phyloP scores from a whole-genome alignment of 2,888 invertebrate species.

The Lomographa bimaculata region DNA sequence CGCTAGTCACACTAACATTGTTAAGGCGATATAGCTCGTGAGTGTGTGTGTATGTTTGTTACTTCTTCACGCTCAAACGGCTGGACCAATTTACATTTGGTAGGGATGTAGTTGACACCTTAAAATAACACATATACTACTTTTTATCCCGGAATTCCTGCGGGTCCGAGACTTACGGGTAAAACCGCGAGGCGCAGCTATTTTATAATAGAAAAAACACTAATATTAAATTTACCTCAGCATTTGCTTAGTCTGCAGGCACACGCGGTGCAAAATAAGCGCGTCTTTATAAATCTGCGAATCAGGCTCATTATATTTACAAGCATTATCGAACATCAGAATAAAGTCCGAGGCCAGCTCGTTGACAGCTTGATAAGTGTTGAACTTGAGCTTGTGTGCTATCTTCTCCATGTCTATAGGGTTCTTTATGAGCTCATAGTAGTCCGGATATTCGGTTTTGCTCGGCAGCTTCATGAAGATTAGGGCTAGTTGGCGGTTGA shows the following conservation, averaged over 20 bases:
- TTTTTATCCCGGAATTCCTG: too few species aligned
- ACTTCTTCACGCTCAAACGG: too few species aligned
- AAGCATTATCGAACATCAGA: slow-evolving; percentile 98
- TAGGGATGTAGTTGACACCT: too few species aligned
- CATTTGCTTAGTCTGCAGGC: slow-evolving; percentile 95
- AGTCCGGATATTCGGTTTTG: slow-evolving; percentile 97
- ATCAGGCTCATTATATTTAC: slow-evolving; percentile 98
- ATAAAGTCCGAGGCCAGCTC: slow-evolving; percentile 95
- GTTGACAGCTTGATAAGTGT: slow-evolving; percentile 90
- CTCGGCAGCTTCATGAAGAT: slow-evolving; percentile 98
- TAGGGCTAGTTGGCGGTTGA: slow-evolving; percentile 93
- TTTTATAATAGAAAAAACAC: too few species aligned
- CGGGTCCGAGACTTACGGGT: too few species aligned
- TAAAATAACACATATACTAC: too few species aligned
- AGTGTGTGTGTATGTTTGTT: too few species aligned
- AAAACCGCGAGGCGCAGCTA: too few species aligned
- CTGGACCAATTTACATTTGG: too few species aligned
- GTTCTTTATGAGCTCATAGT: slow-evolving; percentile 97
- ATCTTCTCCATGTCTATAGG: slow-evolving; percentile 99
- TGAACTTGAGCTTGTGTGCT: slow-evolving; percentile 91
- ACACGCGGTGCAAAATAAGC: slow-evolving; percentile 94
- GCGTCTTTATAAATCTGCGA: slow-evolving; percentile 99
- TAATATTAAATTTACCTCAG: too few species aligned
- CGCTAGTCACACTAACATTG: too few species aligned
- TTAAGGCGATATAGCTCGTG: too few species aligned